Percentiles rank a stretch among this genome's conserved stretches.
phyloP scores from a whole-genome alignment of 2,888 invertebrate species.

The Caenorhabditis panamensis region DNA sequence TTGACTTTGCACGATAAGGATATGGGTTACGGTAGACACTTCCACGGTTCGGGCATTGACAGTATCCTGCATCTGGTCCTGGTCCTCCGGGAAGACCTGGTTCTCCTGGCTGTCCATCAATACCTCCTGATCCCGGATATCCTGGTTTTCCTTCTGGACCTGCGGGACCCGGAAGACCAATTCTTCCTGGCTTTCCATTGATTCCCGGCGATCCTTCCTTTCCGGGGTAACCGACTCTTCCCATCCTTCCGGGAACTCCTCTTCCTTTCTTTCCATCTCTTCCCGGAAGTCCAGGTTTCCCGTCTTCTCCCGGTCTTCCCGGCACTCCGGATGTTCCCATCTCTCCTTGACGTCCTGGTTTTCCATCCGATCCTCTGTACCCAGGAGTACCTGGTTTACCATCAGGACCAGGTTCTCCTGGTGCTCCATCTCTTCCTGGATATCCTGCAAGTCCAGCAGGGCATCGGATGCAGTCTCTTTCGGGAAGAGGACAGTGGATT shows the following conservation, averaged over 20 bases:
- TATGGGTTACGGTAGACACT: conserved; percentile 44
- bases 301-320: conserved; percentile 57
- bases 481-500: conserved; percentile 43
- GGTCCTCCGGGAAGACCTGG: conserved; percentile 53
- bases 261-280: conserved; percentile 51
- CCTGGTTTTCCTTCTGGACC: conserved; percentile 60
- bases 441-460: conserved; percentile 46
- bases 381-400: conserved; percentile 63
- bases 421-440: conserved; percentile 58
- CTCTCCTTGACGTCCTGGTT: conserved; percentile 60
- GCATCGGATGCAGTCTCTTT: conserved; percentile 47
- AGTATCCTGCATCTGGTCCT: conserved; percentile 66
- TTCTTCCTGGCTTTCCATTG: conserved; percentile 53
- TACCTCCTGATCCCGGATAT: conserved; percentile 52
- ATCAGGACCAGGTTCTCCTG: conserved; percentile 52
- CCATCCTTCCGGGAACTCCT: conserved; percentile 56
- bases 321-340: conserved; percentile 46
- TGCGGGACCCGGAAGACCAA: conserved; percentile 51
- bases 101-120: conserved; percentile 53
- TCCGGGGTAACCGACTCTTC: conserved; percentile 57
- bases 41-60: conserved; percentile 60
- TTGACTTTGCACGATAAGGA: conserved; percentile 34
- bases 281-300: conserved; percentile 61
- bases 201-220: conserved; percentile 57
- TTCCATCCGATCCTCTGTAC: conserved; percentile 59